phyloP scores from a whole-genome alignment of 2,797 vertebrate genomes.

The Brotula barbata region DNA sequence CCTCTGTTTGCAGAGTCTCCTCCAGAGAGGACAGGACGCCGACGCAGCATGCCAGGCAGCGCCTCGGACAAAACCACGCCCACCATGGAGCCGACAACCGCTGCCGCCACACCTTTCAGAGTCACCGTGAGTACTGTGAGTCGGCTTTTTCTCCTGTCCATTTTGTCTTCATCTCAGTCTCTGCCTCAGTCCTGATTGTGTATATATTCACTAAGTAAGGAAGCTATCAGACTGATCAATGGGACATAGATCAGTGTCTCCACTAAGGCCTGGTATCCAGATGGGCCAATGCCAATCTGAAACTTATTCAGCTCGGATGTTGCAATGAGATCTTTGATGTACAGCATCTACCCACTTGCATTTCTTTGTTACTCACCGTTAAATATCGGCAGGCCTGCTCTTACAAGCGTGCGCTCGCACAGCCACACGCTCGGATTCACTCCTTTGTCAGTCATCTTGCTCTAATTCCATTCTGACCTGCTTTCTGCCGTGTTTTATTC shows the following conservation, averaged over 20 bases:
- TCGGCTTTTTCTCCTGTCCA: slow-evolving; percentile 13
- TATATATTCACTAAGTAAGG: background rate
- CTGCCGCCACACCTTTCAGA: slow-evolving; percentile 86
- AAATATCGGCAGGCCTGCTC: too few relatives aligned
- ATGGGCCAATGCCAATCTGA: slow-evolving; percentile 51
- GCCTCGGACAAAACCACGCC: slow-evolving; percentile 84
- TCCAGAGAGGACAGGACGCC: slow-evolving; percentile 88
- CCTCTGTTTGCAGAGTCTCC: slow-evolving; percentile 85
- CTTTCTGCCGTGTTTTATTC: slow-evolving; percentile 66
- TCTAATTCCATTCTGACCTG: slow-evolving; percentile 31
- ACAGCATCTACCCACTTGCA: slow-evolving; percentile 24
- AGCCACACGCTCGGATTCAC: slow-evolving; percentile 3
- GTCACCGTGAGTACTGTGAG: slow-evolving; percentile 89
- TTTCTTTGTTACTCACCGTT: too few relatives aligned
- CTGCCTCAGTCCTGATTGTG: background rate
- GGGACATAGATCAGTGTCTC: slow-evolving; percentile 15
- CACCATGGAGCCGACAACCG: slow-evolving; percentile 83
- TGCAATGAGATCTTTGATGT: slow-evolving; percentile 55
- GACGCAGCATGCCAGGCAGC: slow-evolving; percentile 92
- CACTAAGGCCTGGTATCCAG: slow-evolving; percentile 48
- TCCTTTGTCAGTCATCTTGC: slow-evolving; percentile 40
- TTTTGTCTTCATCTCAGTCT: slow-evolving; percentile 4
- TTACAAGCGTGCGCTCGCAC: background rate
- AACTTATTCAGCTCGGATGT: slow-evolving; percentile 60
- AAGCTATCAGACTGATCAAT: slow-evolving; percentile 1